A percentile compares a stretch with the other conserved stretches of the same genome.
phyloP scores from a whole-genome alignment of 2,113 vertebrate genomes.

The Anolis sagrei region DNA sequence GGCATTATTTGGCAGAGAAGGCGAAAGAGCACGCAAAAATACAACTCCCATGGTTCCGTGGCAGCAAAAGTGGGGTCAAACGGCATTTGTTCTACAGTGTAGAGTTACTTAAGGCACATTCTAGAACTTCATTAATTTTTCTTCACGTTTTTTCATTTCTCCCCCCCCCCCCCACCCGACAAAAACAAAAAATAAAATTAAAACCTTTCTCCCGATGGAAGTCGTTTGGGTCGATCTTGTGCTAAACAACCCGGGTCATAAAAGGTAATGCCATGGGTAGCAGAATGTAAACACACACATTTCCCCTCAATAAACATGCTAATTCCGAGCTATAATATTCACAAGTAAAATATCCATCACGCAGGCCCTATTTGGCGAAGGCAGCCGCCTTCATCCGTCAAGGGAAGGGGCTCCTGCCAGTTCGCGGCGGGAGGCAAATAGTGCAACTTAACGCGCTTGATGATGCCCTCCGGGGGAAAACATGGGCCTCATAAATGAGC shows the following conservation, averaged over 20 bases:
- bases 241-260: constrained; percentile 82
- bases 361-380: constrained; percentile 85
- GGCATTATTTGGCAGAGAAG: no score
- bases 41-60: no score
- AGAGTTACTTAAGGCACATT: constrained; percentile 66
- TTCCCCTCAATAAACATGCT: constrained; percentile 92
- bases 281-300: constrained; percentile 89
- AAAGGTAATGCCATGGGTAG: constrained; percentile 87
- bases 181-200: background rate
- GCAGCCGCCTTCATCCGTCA: constrained; percentile 87
- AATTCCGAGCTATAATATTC: constrained; percentile 88
- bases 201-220: constrained; percentile 38
- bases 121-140: constrained; percentile 75
- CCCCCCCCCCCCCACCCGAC: no score
- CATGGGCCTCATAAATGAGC: constrained; percentile 83
- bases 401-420: constrained; percentile 82
- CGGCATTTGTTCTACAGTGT: no score
- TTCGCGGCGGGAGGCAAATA: constrained; percentile 85
- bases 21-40: no score
- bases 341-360: constrained; percentile 87
- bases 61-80: no score
- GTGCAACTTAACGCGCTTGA: constrained; percentile 87
- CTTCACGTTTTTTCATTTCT: constrained; percentile 57
- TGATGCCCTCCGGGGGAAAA: constrained; percentile 82
- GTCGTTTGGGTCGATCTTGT: constrained; percentile 74